Evolutionary conservation across 2,888 invertebrate genomes (phyloP), one percentile per base, ranked within the genome.

Genomic region (Peribatodes rhomboidaria): DNA sequence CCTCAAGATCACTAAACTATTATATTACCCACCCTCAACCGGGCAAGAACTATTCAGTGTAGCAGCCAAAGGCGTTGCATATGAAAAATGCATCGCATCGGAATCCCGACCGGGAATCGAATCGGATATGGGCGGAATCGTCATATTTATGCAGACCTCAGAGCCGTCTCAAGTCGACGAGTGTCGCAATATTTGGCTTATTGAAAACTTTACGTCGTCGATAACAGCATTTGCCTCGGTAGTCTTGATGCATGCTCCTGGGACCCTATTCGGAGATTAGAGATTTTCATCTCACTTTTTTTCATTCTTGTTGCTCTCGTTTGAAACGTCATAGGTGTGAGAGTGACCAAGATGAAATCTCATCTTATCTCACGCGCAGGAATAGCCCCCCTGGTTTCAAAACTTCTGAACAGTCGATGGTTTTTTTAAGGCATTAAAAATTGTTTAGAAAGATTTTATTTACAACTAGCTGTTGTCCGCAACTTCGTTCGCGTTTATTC

Each of bases 91-190:
- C 69, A 75, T 71, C 59, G 66, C 66, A 69, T 66, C 60, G 61
- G 70, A 74, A 73, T 72, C 73, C 72, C 74, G 78, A 78, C 71
- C 70, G 75, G 75, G 77, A 79, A 74, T 83, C 71, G 75, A 82
- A 83, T 83, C 78, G 77, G 77, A 83, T 84, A 79, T 80, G 80
- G 76, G 74, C 77, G 70, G 72, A 77, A 81, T 82, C 81, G 81
- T 80, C 76, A 84, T 82, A 85, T 85, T 84, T 83, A 83, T 86
- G 83, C 82, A 83, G 81, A 84, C 78, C 76, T 71, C 67, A 74
- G 71, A 75, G 72, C 70, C 77, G 75, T 75, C 76, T 74, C 75
- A 78, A 75, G 72, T 75, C 74, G 67, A 57, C 74, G 69, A 59
- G 67, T 68, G 65, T 71, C 69, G 77, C 77, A 79, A 79, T 81